Evolutionary conservation across 2,797 vertebrate genomes (phyloP).

Genomic region (Artibeus lituratus): DNA sequence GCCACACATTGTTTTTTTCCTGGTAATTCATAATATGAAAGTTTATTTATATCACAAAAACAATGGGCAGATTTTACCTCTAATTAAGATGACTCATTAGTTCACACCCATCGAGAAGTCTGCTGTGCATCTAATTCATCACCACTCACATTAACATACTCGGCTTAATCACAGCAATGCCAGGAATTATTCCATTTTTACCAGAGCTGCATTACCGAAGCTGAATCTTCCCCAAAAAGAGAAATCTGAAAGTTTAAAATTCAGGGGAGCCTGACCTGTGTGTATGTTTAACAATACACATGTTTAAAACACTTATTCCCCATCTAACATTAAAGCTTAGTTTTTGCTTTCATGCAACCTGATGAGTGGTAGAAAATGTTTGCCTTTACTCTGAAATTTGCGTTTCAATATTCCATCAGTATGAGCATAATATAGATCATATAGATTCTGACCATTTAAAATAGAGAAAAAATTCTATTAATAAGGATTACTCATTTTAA

Average conservation of each 20-base stretch:
- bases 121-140: constrained; percentile 80
- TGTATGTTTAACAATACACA: neutral
- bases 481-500: neutral
- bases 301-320: constrained; percentile 3
- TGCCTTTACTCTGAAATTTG: neutral
- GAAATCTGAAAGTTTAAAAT: constrained; percentile 47
- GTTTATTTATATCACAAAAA: constrained; percentile 77
- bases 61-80: constrained; percentile 80
- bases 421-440: neutral
- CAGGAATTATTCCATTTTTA: constrained; percentile 76
- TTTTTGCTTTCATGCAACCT: neutral
- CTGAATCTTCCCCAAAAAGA: constrained; percentile 62
- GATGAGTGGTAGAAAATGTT: neutral
- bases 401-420: neutral
- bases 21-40: constrained; percentile 70
- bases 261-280: neutral
- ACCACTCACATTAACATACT: constrained; percentile 76
- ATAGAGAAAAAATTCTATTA: neutral
- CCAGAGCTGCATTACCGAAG: constrained; percentile 69
- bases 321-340: constrained; percentile 2
- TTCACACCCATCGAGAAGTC: constrained; percentile 77
- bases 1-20: constrained; percentile 67
- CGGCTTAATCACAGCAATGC: constrained; percentile 75
- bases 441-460: neutral
- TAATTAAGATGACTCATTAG: constrained; percentile 82